Percentiles rank a stretch among this genome's conserved stretches.
Conservation (phyloP, 2,113 vertebrate species). For the Thryonomys swinderianus region DNA sequence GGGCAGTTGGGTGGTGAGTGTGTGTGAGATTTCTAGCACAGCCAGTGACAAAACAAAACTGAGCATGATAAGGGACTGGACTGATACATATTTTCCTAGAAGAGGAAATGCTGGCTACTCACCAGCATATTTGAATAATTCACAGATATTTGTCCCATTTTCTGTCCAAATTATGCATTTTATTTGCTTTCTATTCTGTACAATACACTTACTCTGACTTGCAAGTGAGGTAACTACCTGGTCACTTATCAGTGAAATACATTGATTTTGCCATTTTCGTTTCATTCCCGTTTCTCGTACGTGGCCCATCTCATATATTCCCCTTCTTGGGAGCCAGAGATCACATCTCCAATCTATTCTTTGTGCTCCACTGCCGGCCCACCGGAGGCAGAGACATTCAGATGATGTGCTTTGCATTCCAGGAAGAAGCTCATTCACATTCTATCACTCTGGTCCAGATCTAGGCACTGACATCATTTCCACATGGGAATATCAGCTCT, state of each 20-base stretch:
- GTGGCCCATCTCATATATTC: neutral
- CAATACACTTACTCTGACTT: neutral
- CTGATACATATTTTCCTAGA: constrained; percentile 12
- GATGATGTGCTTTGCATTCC: neutral
- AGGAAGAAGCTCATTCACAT: neutral
- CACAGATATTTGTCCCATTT: neutral
- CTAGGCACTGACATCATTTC: constrained; percentile 1
- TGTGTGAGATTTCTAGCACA: neutral
- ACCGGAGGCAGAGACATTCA: constrained; percentile 17
- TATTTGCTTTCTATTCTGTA: constrained; percentile 34
- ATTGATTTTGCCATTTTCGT: neutral
- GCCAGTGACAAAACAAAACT: neutral
- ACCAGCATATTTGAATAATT: neutral
- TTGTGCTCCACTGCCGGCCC: neutral
- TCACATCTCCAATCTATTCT: neutral
- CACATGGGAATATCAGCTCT: constrained; percentile 29
- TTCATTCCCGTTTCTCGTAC: neutral
- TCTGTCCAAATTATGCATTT: neutral
- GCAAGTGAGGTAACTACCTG: neutral
- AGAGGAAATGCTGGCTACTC: neutral
- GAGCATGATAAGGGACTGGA: neutral
- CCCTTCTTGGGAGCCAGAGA: neutral
- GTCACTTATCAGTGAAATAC: neutral
- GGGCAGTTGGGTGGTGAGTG: neutral
- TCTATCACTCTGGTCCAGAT: constrained; percentile 12